phyloP scores from a whole-genome alignment of 1,140 invertebrate genomes.

The Bombus polaris region DNA sequence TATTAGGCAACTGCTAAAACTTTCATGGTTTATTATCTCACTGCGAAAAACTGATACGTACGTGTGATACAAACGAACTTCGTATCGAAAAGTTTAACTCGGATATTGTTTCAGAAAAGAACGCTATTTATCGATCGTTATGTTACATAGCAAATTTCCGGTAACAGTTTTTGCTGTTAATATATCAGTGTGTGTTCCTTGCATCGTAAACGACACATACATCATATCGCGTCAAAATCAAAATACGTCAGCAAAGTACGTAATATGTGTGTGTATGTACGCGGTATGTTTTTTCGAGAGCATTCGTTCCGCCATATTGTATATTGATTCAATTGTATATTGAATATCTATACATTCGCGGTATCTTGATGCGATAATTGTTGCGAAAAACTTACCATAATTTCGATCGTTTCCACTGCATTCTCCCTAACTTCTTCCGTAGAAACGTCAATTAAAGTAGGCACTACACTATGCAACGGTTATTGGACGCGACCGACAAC shows the following conservation, averaged over 20 bases:
- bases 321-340: background rate
- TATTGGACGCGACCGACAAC: too few species aligned
- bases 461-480: too few species aligned
- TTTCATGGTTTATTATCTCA: too few species aligned
- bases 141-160: conserved; percentile 4
- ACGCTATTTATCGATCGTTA: background rate
- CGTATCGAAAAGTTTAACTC: too few species aligned
- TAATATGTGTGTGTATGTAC: too few species aligned
- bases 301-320: background rate
- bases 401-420: background rate
- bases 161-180: background rate
- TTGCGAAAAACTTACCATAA: background rate
- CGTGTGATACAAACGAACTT: too few species aligned
- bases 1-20: too few species aligned
- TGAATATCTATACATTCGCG: too few species aligned
- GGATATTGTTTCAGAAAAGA: background rate
- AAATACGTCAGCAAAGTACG: background rate
- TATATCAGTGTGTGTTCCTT: conserved; percentile 1
- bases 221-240: background rate
- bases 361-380: background rate
- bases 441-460: too few species aligned
- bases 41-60: too few species aligned
- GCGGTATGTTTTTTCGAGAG: background rate
- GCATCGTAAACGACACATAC: background rate
- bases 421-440: background rate